A percentile compares a stretch with the other conserved stretches of the same genome.
phyloP scores from a whole-genome alignment of 2,797 vertebrate genomes.

The Trachurus trachurus region DNA sequence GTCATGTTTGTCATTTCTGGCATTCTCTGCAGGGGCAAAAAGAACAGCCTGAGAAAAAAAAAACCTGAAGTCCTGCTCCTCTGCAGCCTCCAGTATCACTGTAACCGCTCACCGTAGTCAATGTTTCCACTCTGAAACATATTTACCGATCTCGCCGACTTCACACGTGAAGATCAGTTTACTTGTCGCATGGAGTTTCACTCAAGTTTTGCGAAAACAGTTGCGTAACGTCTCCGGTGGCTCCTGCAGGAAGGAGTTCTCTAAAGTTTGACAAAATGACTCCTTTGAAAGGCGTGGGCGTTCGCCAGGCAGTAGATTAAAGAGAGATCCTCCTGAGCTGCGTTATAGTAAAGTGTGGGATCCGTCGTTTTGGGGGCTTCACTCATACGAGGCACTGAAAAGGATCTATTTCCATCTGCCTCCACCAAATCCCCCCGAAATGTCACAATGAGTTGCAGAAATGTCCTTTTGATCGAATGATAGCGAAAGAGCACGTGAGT shows the following conservation, averaged over 20 bases:
- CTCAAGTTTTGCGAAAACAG: not conserved
- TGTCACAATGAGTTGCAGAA: not conserved
- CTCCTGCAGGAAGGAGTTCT: not conserved
- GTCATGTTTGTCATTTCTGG: conserved; percentile 43
- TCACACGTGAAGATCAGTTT: not conserved
- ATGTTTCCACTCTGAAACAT: not conserved
- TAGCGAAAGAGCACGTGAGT: not conserved
- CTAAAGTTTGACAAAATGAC: not conserved
- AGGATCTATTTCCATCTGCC: not conserved
- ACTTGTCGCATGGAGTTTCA: not conserved
- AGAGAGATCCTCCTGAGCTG: not conserved
- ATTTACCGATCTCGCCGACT: not conserved
- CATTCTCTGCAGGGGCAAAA: conserved; percentile 2
- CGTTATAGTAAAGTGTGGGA: not conserved
- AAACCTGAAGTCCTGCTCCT: rapidly evolving
- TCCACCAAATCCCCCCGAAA: not conserved
- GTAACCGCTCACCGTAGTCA: not conserved
- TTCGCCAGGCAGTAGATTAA: not conserved
- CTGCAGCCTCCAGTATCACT: not conserved
- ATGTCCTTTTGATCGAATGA: not conserved
- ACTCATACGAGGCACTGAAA: not conserved
- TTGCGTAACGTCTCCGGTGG: not conserved
- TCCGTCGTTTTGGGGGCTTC: not conserved
- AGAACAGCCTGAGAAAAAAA: not conserved
- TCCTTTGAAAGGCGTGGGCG: not conserved